Evolutionary conservation across 2,113 vertebrate genomes (phyloP).

Genomic region (Phrynosoma platyrhinos): DNA sequence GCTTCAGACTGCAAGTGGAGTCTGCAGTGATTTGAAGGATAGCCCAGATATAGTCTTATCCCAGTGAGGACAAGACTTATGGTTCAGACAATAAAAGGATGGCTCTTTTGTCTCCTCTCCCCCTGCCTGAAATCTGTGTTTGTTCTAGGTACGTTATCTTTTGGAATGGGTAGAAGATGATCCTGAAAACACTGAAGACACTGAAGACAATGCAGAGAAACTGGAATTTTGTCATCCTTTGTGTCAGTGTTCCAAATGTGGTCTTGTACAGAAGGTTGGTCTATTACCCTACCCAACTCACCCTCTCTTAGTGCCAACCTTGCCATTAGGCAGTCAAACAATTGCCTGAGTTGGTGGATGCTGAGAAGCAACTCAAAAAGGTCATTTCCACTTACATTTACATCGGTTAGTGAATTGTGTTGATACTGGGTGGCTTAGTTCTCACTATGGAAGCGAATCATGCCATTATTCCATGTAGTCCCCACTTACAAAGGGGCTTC

Average conservation of each 20-base stretch:
- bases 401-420: too few relatives aligned
- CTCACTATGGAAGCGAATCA: too few relatives aligned
- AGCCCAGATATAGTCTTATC: not conserved
- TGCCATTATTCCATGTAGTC: too few relatives aligned
- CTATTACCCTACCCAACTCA: not conserved
- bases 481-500: too few relatives aligned
- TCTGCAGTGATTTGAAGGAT: not conserved
- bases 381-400: too few relatives aligned
- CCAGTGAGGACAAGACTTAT: not conserved
- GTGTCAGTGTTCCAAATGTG: conserved; percentile 91
- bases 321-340: too few relatives aligned
- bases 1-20: not conserved
- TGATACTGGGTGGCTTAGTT: too few relatives aligned
- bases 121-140: not conserved
- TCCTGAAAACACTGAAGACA: conserved; percentile 83
- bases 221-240: conserved; percentile 90
- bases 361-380: too few relatives aligned
- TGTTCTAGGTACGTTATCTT: conserved; percentile 90
- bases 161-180: conserved; percentile 92
- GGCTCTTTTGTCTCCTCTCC: not conserved
- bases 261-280: conserved; percentile 90
- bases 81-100: not conserved
- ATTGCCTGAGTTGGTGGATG: not conserved
- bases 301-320: not conserved
- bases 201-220: conserved; percentile 48